Base-by-base conservation (phyloP, 2,113 vertebrate species). In the Zosterops lateralis region DNA sequence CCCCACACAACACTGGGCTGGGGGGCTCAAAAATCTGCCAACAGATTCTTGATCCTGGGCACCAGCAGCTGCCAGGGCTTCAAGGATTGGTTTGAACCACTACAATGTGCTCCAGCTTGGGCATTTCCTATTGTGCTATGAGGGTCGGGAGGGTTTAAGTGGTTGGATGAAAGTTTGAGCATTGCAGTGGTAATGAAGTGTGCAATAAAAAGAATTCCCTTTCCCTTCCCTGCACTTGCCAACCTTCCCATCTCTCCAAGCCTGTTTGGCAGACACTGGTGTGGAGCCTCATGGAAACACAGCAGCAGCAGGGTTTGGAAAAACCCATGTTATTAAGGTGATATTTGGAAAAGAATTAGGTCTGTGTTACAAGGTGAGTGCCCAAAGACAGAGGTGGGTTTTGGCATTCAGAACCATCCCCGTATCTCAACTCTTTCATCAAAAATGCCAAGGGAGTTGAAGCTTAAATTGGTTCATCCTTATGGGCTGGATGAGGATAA, bases 111-210 rank as follows among this genome's bases (percentile, higher is more conserved):
- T 73, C 34, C 65, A 67, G 29, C 25, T 13, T 14, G 4, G 36
- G 26, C 34, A 26, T 38, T 45, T 83, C 45, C 36, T 45, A 10
- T 13, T 38, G 53, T 56, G 58, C 95, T 62, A 4, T 13, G 21
- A 58, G 44, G 31, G 29, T 34, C 4, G 0, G 40, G 34, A 70
- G 31, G 68, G 58, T 87, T 94, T 87, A 74, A 84, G 76, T 86
- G 65, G 81, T 87, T 71, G 62, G 21, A 54, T 95, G 95, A 97
- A 96, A 97, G 32, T 90, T 79, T 94, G 92, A 90, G 48, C 83
- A 25, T 9, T 73, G 62, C 40, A 45, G 18, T 80, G 16, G 62
- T 84, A 84, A 73, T 94, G 34, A 95, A 96, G 42, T 9, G 25
- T 47, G 45, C 24, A 87, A 19, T 83, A 89, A 92, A 92, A 95